Base-by-base conservation (phyloP, 2,888 invertebrate genomes). In the Crocallis elinguaria region DNA sequence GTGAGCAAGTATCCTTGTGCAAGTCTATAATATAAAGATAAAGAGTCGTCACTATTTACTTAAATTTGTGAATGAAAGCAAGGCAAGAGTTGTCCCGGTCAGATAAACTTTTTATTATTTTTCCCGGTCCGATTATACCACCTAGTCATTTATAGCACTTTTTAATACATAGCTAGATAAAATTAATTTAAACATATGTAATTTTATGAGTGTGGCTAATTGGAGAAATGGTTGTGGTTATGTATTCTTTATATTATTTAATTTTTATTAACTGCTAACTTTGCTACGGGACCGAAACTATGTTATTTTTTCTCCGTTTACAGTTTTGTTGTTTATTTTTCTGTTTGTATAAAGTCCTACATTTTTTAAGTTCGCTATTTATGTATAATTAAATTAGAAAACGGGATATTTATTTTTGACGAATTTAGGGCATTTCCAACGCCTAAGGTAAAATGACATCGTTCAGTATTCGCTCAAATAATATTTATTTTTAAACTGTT, bases 131-230 rank as follows among this genome's bases (percentile, higher is more conserved):
- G 72, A 49, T 51, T 71, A 80, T 80, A 82, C 77, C 83, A 85
- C 85, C 89, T 90, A 89, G 90, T 90, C 90, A 90, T 75, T 82
- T 30, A 72, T 58, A 76, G 73, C 89, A 88, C 85, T 86, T 87
- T 86, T 86, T 84, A 82, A 52, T 54, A 48, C 49, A 51, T 79
- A 81, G 73, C 81, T 87, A 87, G 84, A 76, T 87, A 86, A 79
- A 71, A 67, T 79, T 73, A 81, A 83, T 82, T 80, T 79, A 83
- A 82, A 66, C 35, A 53, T 59, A 52, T 67, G 62, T 74, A 74
- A 77, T 74, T 77, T 77, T 80, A 78, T 72, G 77, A 78, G 83
- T 80, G 82, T 79, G 76, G 70, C 74, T 77, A 77, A 77, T 81
- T 73, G 77, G 76, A 81, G 66, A 82, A 59, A 84, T 84, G 88